A percentile compares a stretch with the other conserved stretches of the same genome.
Evolutionary conservation across 1,140 invertebrate genomes (phyloP).

Genomic region (Melitaea cinxia): DNA sequence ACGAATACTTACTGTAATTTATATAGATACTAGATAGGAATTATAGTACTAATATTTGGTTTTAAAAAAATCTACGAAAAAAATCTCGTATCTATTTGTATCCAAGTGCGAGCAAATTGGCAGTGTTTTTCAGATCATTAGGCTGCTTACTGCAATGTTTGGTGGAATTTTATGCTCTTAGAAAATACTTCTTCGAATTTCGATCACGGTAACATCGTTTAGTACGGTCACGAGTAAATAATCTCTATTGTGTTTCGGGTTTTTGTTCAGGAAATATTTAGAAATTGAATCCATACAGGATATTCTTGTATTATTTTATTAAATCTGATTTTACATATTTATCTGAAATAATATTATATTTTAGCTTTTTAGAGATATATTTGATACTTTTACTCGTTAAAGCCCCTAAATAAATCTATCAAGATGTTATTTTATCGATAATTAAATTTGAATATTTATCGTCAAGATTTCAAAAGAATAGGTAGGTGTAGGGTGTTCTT

Average conservation of each 20-base stretch:
- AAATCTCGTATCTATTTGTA: background rate
- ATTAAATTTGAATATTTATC: too few relatives aligned
- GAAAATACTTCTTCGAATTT: conserved; percentile 45
- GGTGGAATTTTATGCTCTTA: conserved; percentile 44
- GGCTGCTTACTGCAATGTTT: conserved; percentile 51
- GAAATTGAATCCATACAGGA: conserved; percentile 14
- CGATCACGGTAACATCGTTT: conserved; percentile 44
- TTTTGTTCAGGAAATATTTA: conserved; percentile 8
- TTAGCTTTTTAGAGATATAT: background rate
- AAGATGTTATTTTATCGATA: too few relatives aligned
- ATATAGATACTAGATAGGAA: too few relatives aligned
- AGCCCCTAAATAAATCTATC: too few relatives aligned
- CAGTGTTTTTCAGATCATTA: conserved; percentile 57
- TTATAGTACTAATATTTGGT: too few relatives aligned
- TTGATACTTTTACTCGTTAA: too few relatives aligned
- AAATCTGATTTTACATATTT: background rate
- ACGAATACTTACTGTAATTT: too few relatives aligned
- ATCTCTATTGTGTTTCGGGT: conserved; percentile 16
- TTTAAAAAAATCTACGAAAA: too few relatives aligned
- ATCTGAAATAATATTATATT: background rate
- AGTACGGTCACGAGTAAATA: conserved; percentile 30
- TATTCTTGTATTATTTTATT: background rate
- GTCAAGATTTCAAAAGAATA: too few relatives aligned
- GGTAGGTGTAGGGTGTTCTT: too few relatives aligned
- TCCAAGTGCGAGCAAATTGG: conserved; percentile 50